Conservation (phyloP, 2,797 vertebrate species). For the Vultur gryphus region DNA sequence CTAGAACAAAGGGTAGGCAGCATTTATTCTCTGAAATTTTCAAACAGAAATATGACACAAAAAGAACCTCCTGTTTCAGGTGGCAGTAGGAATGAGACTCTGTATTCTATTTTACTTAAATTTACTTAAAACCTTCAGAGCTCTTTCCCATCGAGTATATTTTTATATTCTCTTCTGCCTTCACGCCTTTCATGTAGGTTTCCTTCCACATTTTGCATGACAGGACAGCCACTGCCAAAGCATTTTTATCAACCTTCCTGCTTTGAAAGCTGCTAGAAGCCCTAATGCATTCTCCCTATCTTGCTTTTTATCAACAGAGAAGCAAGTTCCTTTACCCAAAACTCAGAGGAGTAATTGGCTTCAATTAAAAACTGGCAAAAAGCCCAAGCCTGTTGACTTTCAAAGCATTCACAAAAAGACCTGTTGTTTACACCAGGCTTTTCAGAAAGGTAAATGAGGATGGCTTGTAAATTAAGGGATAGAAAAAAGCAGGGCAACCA, state of each 20-base stretch:
- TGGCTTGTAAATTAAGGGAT: background rate
- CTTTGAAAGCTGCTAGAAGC: slow-evolving; percentile 26
- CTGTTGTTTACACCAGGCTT: background rate
- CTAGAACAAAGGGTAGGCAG: background rate
- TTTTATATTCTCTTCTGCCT: background rate
- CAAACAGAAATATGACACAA: background rate
- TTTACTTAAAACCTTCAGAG: background rate
- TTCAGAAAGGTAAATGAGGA: background rate
- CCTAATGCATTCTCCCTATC: background rate
- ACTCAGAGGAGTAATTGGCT: background rate
- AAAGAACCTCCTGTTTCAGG: background rate
- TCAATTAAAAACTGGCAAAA: background rate
- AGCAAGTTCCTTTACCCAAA: background rate
- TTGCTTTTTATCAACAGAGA: background rate
- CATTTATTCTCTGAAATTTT: background rate
- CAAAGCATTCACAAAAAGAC: background rate
- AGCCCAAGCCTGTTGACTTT: background rate
- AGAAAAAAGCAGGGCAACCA: background rate
- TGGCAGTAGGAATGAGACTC: background rate
- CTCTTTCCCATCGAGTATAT: background rate
- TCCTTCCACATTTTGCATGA: background rate
- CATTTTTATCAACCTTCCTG: background rate
- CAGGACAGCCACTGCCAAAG: background rate
- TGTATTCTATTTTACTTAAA: background rate
- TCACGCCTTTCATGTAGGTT: background rate